Percentiles rank a stretch among this genome's conserved stretches.
These are phyloP conservation scores for Erethizon dorsatum DNA, from an alignment of 2,797 vertebrate genomes.

Conservation along the genomic window DNA sequence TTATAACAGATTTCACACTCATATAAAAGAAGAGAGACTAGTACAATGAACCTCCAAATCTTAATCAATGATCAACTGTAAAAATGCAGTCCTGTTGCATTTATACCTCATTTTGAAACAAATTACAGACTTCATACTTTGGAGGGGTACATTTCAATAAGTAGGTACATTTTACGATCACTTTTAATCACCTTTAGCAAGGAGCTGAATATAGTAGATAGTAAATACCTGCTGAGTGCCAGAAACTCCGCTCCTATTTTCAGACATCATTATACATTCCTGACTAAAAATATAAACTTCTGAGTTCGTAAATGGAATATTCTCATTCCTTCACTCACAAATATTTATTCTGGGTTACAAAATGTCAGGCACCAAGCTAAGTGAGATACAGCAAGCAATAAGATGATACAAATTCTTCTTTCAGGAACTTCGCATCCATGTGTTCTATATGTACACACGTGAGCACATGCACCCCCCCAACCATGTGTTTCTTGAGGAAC, in stretches of 20 bases:
- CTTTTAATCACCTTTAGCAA: constrained; percentile 21
- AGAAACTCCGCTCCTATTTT: neutral
- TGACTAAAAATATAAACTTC: neutral
- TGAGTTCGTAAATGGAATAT: constrained; percentile 4
- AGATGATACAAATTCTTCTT: constrained; percentile 16
- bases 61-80: neutral
- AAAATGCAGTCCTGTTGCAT: neutral
- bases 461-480: neutral
- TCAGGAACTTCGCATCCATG: neutral
- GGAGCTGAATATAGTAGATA: neutral
- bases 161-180: neutral
- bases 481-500: neutral
- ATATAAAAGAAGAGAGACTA: neutral
- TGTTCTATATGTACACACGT: neutral
- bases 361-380: neutral
- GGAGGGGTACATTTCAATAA: neutral
- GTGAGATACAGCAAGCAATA: neutral
- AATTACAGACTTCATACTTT: constrained; percentile 5
- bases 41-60: neutral
- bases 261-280: neutral
- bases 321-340: constrained; percentile 22
- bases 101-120: neutral
- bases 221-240: constrained; percentile 1
- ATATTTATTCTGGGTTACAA: constrained; percentile 46
- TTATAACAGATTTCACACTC: neutral